These are phyloP conservation scores for Phyllopteryx taeniolatus DNA, from an alignment of 2,113 vertebrate genomes.

Conservation along the genomic window DNA sequence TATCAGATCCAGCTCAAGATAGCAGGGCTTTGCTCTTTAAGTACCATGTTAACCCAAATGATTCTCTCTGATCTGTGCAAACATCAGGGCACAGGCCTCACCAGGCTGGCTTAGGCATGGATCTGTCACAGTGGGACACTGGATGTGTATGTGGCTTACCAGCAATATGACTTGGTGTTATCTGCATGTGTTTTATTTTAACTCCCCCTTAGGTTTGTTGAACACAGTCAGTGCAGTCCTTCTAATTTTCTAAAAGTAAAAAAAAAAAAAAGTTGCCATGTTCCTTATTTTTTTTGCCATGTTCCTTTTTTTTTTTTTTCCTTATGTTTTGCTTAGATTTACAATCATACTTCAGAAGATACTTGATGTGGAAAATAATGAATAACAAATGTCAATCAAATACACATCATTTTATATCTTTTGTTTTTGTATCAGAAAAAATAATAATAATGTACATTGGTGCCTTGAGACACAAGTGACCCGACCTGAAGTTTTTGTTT, in stretches of 20 bases:
- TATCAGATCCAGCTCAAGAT: constrained; percentile 76
- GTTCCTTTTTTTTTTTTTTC: too few relatives aligned
- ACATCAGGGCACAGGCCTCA: constrained; percentile 67
- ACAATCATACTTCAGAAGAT: too few relatives aligned
- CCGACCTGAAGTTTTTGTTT: too few relatives aligned
- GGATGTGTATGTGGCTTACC: constrained; percentile 53
- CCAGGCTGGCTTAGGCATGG: constrained; percentile 64
- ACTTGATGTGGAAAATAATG: too few relatives aligned
- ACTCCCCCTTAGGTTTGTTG: constrained; percentile 46
- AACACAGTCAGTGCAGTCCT: constrained; percentile 22
- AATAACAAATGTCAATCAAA: too few relatives aligned
- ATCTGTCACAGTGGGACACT: constrained; percentile 63
- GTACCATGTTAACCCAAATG: constrained; percentile 76
- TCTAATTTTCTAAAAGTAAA: constrained; percentile 19
- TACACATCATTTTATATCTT: too few relatives aligned
- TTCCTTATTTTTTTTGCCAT: too few relatives aligned
- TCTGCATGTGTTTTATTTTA: constrained; percentile 59
- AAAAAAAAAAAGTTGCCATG: too few relatives aligned
- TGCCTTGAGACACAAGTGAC: too few relatives aligned
- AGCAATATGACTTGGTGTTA: constrained; percentile 49
- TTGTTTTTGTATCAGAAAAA: too few relatives aligned
- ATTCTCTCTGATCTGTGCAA: constrained; percentile 78
- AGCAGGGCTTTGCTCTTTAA: constrained; percentile 76
- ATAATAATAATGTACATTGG: too few relatives aligned
- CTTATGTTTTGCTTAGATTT: too few relatives aligned